Percentiles rank a stretch among this genome's conserved stretches.
Conservation (phyloP, 2,888 invertebrate species). For the Blera fallax region DNA sequence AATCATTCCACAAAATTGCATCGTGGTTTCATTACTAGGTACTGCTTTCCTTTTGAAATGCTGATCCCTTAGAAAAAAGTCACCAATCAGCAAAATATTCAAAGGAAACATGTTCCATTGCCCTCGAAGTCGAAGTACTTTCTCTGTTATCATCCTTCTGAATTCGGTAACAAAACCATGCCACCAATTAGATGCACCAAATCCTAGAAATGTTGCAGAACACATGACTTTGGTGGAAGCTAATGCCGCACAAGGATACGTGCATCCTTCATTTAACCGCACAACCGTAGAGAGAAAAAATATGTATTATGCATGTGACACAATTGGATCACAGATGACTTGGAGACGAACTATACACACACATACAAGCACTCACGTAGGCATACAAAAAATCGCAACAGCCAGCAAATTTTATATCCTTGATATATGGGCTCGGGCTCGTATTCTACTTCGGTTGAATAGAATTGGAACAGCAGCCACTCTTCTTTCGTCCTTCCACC, state of each 20-base stretch:
- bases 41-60: not conserved
- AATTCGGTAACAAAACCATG: conserved; percentile 44
- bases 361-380: not conserved
- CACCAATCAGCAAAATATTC: conserved; percentile 4
- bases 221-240: conserved; percentile 36
- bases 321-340: conserved; percentile 67
- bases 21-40: not conserved
- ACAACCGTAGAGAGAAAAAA: conserved; percentile 1
- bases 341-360: conserved; percentile 11
- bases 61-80: not conserved
- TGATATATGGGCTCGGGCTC: conserved; percentile 30
- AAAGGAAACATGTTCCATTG: not conserved
- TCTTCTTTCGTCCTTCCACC: conserved; percentile 4
- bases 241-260: conserved; percentile 23
- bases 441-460: conserved; percentile 33
- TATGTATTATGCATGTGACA: conserved; percentile 67
- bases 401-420: conserved; percentile 35
- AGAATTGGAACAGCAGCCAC: conserved; percentile 44
- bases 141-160: conserved; percentile 16
- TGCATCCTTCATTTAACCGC: conserved; percentile 28
- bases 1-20: not conserved
- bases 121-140: not conserved
- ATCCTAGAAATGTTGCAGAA: conserved; percentile 1
- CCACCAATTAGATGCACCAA: conserved; percentile 38
- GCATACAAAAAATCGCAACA: conserved; percentile 10